phyloP scores from a whole-genome alignment of 2,113 vertebrate genomes.

The Mirounga angustirostris region DNA sequence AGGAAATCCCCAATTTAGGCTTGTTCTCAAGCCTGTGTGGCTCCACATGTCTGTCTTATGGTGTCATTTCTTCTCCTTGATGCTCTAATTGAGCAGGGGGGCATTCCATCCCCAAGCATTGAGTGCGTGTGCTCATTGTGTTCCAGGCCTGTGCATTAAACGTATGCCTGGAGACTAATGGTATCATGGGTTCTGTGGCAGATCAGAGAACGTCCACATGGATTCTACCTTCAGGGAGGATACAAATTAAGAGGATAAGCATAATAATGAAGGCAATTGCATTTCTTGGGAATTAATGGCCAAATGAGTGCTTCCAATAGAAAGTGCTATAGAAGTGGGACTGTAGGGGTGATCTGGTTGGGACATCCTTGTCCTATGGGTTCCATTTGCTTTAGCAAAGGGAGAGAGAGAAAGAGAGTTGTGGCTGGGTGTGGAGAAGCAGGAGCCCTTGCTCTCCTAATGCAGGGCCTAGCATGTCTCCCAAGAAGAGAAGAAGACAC shows the following conservation, averaged over 20 bases:
- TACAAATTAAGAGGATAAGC: neutral
- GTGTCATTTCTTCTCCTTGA: neutral
- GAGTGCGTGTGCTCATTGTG: neutral
- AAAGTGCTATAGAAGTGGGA: neutral
- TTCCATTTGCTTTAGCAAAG: neutral
- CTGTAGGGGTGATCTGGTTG: neutral
- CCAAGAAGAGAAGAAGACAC: neutral
- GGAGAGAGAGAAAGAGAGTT: neutral
- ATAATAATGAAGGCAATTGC: neutral
- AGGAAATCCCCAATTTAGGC: neutral
- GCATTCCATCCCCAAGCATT: neutral
- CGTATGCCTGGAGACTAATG: neutral
- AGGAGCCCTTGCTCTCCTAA: neutral
- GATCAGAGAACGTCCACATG: neutral
- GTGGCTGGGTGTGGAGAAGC: neutral
- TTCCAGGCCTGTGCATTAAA: neutral
- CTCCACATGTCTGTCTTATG: neutral
- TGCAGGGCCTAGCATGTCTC: neutral
- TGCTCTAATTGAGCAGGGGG: neutral
- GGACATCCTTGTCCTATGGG: neutral
- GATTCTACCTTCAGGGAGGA: neutral
- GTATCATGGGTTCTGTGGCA: neutral
- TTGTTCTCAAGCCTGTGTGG: neutral
- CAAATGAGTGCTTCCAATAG: neutral
- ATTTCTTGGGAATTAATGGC: neutral